Percentiles rank a stretch among this genome's conserved stretches.
phyloP scores from a whole-genome alignment of 2,797 vertebrate species.

The Acanthornis magna region DNA sequence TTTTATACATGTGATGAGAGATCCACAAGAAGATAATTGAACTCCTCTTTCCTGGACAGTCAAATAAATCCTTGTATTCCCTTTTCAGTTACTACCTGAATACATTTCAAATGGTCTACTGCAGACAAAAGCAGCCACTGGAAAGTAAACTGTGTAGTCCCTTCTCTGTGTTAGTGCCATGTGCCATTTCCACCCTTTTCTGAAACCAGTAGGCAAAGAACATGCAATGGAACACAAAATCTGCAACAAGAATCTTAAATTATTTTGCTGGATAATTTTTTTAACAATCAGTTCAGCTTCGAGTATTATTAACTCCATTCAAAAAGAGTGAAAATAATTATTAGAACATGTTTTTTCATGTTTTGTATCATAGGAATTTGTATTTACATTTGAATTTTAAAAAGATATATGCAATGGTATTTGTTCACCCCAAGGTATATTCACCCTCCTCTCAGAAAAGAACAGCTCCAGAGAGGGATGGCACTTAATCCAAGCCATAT shows the following conservation, averaged over 20 bases:
- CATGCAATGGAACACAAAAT: not conserved
- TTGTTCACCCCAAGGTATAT: not conserved
- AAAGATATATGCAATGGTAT: not conserved
- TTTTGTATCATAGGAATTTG: not conserved
- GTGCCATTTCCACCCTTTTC: not conserved
- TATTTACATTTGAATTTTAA: not conserved
- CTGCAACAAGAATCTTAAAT: not conserved
- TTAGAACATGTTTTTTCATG: not conserved
- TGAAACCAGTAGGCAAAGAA: slow-evolving; percentile 30
- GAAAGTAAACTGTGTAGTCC: slow-evolving; percentile 34
- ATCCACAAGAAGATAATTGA: not conserved
- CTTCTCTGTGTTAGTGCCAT: slow-evolving; percentile 10
- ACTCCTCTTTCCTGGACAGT: not conserved
- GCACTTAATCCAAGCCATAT: not conserved
- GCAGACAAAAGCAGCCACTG: not conserved
- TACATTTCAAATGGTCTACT: slow-evolving; percentile 35
- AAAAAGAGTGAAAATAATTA: not conserved
- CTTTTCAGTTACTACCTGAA: slow-evolving; percentile 44
- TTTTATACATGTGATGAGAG: not conserved
- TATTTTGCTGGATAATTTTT: not conserved
- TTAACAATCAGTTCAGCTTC: not conserved
- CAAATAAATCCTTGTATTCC: slow-evolving; percentile 11
- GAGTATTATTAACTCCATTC: not conserved
- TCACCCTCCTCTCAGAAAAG: not conserved
- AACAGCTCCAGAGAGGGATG: not conserved